These are phyloP conservation scores for Glaucidium brasilianum DNA, from an alignment of 2,113 vertebrate species.

Conservation along the genomic window DNA sequence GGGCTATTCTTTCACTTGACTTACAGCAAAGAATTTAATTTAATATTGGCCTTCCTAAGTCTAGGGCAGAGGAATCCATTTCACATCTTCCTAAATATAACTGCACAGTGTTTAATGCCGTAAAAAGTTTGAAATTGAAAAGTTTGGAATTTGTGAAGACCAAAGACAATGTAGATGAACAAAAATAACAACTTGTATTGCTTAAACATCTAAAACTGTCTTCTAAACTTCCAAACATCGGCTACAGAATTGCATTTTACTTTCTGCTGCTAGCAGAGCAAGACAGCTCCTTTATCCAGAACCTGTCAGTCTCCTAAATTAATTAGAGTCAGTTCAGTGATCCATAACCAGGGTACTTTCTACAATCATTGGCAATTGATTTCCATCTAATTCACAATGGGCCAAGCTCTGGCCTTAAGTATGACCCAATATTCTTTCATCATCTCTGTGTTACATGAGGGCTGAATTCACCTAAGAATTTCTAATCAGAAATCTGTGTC, in stretches of 20 bases:
- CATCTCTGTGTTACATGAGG: neutral
- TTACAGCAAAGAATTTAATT: neutral
- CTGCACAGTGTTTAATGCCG: neutral
- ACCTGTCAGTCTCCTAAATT: slow-evolving; percentile 28
- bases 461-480: neutral
- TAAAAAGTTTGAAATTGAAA: neutral
- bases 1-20: neutral
- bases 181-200: neutral
- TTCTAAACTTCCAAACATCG: neutral
- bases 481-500: neutral
- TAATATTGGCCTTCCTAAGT: neutral
- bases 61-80: neutral
- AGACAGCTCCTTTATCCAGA: neutral
- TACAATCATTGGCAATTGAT: slow-evolving; percentile 5
- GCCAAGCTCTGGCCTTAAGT: neutral
- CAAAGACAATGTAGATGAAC: neutral
- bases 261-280: neutral
- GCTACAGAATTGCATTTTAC: neutral
- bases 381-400: neutral
- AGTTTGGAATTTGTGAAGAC: neutral
- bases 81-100: neutral
- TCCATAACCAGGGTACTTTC: neutral
- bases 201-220: neutral
- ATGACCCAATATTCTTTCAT: neutral
- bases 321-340: slow-evolving; percentile 25